Evolutionary conservation across 2,113 vertebrate genomes (phyloP), one percentile per base, ranked within the genome.

Genomic region (Eubucco bourcierii): DNA sequence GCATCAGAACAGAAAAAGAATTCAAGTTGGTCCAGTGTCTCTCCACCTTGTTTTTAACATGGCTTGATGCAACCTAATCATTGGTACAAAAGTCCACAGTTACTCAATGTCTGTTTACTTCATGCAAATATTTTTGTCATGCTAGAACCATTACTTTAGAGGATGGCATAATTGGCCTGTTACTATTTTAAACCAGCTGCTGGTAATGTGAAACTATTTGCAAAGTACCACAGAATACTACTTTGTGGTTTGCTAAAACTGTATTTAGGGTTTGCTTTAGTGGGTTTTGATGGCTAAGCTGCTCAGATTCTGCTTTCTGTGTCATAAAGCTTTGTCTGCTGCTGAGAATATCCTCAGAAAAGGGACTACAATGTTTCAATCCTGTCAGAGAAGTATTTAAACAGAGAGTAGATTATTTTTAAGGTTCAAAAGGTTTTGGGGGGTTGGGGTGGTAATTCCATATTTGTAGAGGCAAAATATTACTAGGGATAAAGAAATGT

Each of bases 121-220:
- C 65, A 78, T 15, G 79, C 72, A 94, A 95, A 95, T 96, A 92
- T 93, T 96, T 96, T 94, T 85, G 79, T 87, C 85, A 59, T 77
- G 87, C 82, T 70, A 55, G 46, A 77, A 76, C 67, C 47, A 29
- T 77, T 92, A 66, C 73, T 94, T 92, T 80, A 56, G 79, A 90
- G 47, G 76, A 80, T 91, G 82, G 87, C 65, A 90, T 63, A 90
- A 94, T 94, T 80, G 56, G 85, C 7, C 8, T 82, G 92, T 90
- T 96, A 56, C 92, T 96, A 91, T 96, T 95, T 93, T 93, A 85
- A 95, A 74, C 68, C 61, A 64, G 31, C 41, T 64, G 68, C 31
- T 85, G 52, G 87, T 65, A 84, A 87, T 58, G 74, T 1, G 3
- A 71, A 89, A 52, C 78, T 93, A 21, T 75, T 74, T 31, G 59